Percentiles rank a stretch among this genome's conserved stretches.
These are phyloP conservation scores for Poecilia latipinna DNA, from an alignment of 2,113 vertebrate species.

Conservation along the genomic window DNA sequence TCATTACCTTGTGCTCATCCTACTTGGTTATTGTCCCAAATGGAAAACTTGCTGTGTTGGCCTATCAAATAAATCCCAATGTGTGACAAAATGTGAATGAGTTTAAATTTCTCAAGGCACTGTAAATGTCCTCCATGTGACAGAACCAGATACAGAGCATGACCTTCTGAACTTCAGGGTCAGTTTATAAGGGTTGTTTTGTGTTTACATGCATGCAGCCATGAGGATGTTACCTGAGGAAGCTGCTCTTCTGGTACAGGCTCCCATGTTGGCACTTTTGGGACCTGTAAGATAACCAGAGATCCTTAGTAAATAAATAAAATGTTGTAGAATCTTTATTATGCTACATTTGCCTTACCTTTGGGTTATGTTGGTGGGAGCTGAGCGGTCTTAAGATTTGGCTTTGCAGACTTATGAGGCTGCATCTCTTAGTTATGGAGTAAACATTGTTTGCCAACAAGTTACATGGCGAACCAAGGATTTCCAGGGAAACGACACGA, in stretches of 20 bases:
- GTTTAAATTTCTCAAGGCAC: too few species aligned
- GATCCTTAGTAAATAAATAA: background rate
- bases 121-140: too few species aligned
- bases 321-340: background rate
- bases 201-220: background rate
- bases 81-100: too few species aligned
- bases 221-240: conserved; percentile 63
- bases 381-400: conserved; percentile 2
- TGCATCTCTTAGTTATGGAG: background rate
- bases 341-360: conserved; percentile 53
- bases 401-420: background rate
- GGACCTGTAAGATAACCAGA: conserved; percentile 66
- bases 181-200: background rate
- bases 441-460: background rate
- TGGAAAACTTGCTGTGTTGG: too few species aligned
- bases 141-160: too few species aligned
- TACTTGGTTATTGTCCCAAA: too few species aligned
- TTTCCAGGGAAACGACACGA: background rate
- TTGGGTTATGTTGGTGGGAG: conserved; percentile 49
- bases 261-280: conserved; percentile 75
- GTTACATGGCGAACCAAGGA: background rate
- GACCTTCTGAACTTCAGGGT: too few species aligned
- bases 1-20: too few species aligned
- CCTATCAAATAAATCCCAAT: too few species aligned
- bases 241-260: conserved; percentile 67